Percentiles rank a stretch among this genome's conserved stretches.
phyloP scores from a whole-genome alignment of 92 coral and sea anemone species.

The Palythoa grandis region DNA sequence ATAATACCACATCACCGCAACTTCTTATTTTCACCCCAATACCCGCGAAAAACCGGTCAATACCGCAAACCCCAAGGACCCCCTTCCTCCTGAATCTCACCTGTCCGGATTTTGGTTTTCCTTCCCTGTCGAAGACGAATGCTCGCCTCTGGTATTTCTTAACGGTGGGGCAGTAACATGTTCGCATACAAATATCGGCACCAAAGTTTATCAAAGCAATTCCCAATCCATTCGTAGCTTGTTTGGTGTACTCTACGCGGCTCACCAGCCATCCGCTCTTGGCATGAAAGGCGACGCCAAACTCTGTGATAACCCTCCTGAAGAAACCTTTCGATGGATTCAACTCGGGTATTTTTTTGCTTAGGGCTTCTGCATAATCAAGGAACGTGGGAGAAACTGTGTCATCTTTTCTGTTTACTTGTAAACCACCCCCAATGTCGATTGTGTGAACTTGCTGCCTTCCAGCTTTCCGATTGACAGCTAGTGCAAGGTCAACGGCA shows the following conservation, averaged over 20 bases:
- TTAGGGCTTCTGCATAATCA: constrained; percentile 76
- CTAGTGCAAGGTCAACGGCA: constrained; percentile 87
- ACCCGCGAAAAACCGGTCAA: no score
- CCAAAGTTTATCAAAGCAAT: constrained; percentile 83
- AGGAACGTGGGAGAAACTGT: constrained; percentile 66
- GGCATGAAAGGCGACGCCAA: constrained; percentile 88
- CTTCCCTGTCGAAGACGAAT: constrained; percentile 73
- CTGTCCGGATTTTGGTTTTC: constrained; percentile 78
- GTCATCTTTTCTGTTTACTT: constrained; percentile 89
- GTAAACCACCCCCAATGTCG: constrained; percentile 93
- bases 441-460: constrained; percentile 74
- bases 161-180: constrained; percentile 78
- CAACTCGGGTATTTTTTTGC: constrained; percentile 79
- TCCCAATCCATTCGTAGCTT: constrained; percentile 61
- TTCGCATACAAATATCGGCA: constrained; percentile 87
- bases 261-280: constrained; percentile 92
- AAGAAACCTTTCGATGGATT: constrained; percentile 82
- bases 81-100: constrained; percentile 39
- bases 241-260: constrained; percentile 88
- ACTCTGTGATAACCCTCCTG: constrained; percentile 86
- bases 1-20: no score
- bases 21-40: no score
- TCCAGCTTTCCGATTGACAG: constrained; percentile 75
- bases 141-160: constrained; percentile 85
- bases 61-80: no score